Conservation (phyloP, 2,888 invertebrate genomes). For the Eristalis pertinax region DNA sequence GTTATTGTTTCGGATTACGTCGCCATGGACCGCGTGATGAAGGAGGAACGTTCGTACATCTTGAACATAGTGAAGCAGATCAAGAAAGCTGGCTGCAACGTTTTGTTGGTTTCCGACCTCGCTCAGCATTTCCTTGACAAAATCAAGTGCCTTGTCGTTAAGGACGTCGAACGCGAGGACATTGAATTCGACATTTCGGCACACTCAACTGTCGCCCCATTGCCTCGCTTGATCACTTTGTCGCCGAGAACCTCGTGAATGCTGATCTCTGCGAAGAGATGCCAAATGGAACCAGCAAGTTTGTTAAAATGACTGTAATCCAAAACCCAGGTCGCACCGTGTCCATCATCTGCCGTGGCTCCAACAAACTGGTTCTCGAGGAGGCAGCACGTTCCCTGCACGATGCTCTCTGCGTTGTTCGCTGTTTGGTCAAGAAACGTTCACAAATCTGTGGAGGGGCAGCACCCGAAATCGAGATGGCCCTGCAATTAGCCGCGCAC, state of each 20-base stretch:
- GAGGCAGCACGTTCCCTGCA: conserved; percentile 96
- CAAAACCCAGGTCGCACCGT: conserved; percentile 94
- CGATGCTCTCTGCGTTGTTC: conserved; percentile 94
- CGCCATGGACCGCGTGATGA: conserved; percentile 99
- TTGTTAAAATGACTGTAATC: conserved; percentile 96
- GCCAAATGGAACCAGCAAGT: conserved; percentile 92
- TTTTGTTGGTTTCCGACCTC: conserved; percentile 96
- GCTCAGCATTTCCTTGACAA: conserved; percentile 99
- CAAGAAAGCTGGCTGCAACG: conserved; percentile 99
- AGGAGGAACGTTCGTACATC: conserved; percentile 98
- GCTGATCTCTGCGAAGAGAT: conserved; percentile 98
- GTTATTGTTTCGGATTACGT: conserved; percentile 98
- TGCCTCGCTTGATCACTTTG: conserved; percentile 99
- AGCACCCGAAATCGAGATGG: conserved; percentile 97
- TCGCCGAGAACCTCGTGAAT: conserved; percentile 93
- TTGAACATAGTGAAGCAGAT: conserved; percentile 99
- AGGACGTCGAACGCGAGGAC: conserved; percentile 98
- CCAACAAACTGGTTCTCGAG: conserved; percentile 93
- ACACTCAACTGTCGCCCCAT: conserved; percentile 96
- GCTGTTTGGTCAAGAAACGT: conserved; percentile 96
- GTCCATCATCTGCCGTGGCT: conserved; percentile 93
- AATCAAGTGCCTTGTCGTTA: conserved; percentile 99
- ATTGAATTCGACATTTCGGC: conserved; percentile 98
- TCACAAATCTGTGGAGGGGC: conserved; percentile 98
- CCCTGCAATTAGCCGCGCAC: conserved; percentile 90